A percentile compares a stretch with the other conserved stretches of the same genome.
phyloP scores from a whole-genome alignment of 1,140 invertebrate species.

The Neodiprion pinetum region DNA sequence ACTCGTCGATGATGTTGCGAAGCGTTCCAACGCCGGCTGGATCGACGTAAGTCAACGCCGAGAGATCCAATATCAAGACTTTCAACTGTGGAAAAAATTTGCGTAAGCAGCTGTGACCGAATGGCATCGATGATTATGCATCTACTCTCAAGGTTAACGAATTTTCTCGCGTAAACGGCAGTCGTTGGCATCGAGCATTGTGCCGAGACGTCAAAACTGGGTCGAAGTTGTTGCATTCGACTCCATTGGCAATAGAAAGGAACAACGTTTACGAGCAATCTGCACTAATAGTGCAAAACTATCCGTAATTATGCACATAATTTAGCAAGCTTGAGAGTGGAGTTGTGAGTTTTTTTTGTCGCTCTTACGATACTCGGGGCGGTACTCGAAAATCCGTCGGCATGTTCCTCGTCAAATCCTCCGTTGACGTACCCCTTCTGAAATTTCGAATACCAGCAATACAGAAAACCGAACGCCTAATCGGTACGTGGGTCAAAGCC shows the following conservation, averaged over 20 bases:
- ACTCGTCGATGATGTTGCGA: slow-evolving; percentile 64
- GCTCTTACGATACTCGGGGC: neutral
- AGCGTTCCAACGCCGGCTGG: slow-evolving; percentile 69
- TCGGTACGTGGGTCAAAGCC: neutral
- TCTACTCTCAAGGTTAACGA: neutral
- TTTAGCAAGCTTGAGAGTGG: too few relatives aligned
- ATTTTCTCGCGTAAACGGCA: neutral
- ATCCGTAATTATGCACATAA: too few relatives aligned
- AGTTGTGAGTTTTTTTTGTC: too few relatives aligned
- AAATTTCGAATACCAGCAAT: slow-evolving; percentile 10
- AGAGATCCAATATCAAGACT: slow-evolving; percentile 73
- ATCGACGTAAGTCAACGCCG: slow-evolving; percentile 75
- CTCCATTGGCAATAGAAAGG: neutral
- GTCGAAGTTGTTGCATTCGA: neutral
- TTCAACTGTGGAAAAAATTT: slow-evolving; percentile 57
- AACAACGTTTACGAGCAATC: neutral
- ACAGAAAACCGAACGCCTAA: neutral
- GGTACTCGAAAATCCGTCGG: neutral
- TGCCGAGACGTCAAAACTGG: neutral
- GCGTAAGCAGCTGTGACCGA: too few relatives aligned
- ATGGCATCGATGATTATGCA: too few relatives aligned
- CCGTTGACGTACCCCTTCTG: slow-evolving; percentile 27
- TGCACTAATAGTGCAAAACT: neutral
- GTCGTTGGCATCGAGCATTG: neutral
- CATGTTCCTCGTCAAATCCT: slow-evolving; percentile 21